Conservation (phyloP, 1,140 invertebrate genomes). For the Ladona fulva region DNA sequence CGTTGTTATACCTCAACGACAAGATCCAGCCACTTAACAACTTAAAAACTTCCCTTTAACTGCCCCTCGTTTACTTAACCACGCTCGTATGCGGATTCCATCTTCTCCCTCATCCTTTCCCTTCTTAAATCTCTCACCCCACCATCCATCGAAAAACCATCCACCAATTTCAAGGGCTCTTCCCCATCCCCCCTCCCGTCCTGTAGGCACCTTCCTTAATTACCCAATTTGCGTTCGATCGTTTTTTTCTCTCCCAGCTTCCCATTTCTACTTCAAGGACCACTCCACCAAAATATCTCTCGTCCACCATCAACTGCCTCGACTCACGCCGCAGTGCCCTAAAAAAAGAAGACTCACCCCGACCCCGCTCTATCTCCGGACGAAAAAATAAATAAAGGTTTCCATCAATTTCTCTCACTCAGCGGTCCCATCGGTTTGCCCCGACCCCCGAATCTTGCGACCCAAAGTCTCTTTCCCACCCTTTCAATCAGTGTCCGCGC, state of each 20-base stretch:
- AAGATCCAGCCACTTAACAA: not conserved
- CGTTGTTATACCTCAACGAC: not conserved
- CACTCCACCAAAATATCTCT: too few species aligned
- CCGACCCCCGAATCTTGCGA: too few species aligned
- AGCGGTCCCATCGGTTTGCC: too few species aligned
- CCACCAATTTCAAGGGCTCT: not conserved
- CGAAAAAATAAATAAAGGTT: too few species aligned
- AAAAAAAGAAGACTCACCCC: too few species aligned
- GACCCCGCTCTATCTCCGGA: too few species aligned
- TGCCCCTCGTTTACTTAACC: slow-evolving; percentile 3
- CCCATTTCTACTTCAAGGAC: too few species aligned
- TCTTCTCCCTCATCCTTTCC: not conserved
- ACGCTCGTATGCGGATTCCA: not conserved
- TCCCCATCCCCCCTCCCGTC: not conserved
- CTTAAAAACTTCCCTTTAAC: slow-evolving; percentile 5
- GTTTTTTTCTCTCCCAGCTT: not conserved
- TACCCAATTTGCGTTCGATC: not conserved
- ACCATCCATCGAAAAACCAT: not conserved
- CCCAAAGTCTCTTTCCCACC: too few species aligned
- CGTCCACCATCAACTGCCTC: too few species aligned
- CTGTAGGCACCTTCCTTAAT: not conserved
- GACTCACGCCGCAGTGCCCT: too few species aligned
- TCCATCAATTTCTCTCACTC: too few species aligned
- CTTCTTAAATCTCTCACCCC: not conserved
- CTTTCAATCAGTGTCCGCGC: too few species aligned